Conservation (phyloP, 2,888 invertebrate genomes). For the Metallyticus violacea region DNA sequence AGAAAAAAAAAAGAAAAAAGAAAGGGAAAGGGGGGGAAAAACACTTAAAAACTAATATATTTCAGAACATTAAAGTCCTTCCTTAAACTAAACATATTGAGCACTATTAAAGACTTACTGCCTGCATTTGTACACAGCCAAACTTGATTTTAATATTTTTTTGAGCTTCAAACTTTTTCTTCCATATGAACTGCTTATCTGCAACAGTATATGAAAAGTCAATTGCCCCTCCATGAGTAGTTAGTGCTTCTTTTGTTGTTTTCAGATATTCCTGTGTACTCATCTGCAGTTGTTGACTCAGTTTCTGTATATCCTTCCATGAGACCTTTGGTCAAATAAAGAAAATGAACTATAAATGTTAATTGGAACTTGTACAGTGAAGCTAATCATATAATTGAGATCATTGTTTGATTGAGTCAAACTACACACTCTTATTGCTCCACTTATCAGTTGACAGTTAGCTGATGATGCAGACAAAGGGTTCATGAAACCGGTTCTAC, state of each 20-base stretch:
- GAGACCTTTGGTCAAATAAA: neutral
- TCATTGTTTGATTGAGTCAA: too few relatives aligned
- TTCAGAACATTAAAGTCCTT: too few relatives aligned
- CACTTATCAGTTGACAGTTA: neutral
- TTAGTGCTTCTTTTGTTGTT: neutral
- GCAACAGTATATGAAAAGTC: neutral
- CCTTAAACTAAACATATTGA: too few relatives aligned
- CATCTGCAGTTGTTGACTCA: neutral
- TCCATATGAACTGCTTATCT: neutral
- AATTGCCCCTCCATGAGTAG: neutral
- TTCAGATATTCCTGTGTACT: neutral
- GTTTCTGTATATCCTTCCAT: neutral
- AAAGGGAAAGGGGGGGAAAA: too few relatives aligned
- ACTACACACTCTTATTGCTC: neutral
- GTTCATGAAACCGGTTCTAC: too few relatives aligned
- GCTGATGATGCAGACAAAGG: too few relatives aligned
- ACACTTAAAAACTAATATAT: too few relatives aligned
- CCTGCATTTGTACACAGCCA: neutral
- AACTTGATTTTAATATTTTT: neutral
- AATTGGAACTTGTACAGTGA: neutral
- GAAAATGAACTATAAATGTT: neutral
- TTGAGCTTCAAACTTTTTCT: neutral
- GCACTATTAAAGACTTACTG: neutral
- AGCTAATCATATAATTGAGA: neutral
- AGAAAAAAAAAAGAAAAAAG: too few relatives aligned